Percentiles rank a stretch among this genome's conserved stretches.
These are phyloP conservation scores for Hydrochoerus hydrochaeris DNA, from an alignment of 2,113 vertebrate species.

Conservation along the genomic window DNA sequence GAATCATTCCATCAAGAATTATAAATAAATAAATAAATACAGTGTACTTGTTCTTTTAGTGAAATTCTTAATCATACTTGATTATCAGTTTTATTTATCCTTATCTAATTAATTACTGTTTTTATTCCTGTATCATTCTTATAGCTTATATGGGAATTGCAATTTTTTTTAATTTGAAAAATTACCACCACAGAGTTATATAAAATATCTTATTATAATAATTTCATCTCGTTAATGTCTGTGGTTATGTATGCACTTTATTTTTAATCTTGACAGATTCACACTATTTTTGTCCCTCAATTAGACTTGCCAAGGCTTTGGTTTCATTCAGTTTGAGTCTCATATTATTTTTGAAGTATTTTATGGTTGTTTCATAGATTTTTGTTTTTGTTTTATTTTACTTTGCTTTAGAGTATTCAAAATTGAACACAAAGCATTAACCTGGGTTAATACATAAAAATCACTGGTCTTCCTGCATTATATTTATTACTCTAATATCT, in stretches of 20 bases:
- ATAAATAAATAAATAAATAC: background rate
- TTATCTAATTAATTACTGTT: background rate
- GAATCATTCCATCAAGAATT: background rate
- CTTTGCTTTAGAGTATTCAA: background rate
- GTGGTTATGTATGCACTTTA: background rate
- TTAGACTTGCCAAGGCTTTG: background rate
- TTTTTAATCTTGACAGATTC: background rate
- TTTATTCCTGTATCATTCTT: background rate
- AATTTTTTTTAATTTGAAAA: constrained; percentile 39
- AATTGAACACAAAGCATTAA: background rate
- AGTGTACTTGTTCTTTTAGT: background rate
- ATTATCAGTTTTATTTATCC: background rate
- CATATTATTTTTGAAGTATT: background rate
- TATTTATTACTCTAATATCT: background rate
- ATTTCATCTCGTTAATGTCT: background rate
- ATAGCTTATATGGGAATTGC: background rate
- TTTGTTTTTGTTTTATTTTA: background rate
- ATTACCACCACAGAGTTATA: background rate
- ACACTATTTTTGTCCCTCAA: background rate
- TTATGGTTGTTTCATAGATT: background rate
- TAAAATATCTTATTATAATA: background rate
- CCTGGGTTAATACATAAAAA: background rate
- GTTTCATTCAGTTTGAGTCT: background rate
- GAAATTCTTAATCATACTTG: background rate
- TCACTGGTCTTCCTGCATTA: background rate